Base-by-base conservation (phyloP, 2,113 vertebrate species). In the Cyphomyrus discorhynchus region DNA sequence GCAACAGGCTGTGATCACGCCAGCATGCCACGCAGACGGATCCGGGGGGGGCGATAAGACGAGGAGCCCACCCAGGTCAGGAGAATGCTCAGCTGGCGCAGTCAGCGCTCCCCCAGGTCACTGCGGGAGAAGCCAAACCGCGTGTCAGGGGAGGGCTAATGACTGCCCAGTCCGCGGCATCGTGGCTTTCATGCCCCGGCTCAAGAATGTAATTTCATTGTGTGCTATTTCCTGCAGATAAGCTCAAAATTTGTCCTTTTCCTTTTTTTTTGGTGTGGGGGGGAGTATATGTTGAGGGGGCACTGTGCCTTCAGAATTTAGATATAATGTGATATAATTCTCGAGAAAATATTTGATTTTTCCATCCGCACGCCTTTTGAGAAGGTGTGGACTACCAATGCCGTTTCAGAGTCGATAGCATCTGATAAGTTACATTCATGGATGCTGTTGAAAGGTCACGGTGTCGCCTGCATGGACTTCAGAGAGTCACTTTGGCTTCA, bases 151-250 rank as follows among this genome's bases (percentile, higher is more conserved):
- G 95, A 95, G n/a, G n/a, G 39, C 88, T 95, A 95, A 96, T 95
- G 93, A 94, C 90, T 92, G 92, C 90, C 92, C 77, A 83, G 88
- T 92, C 94, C 91, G 91, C 91, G 86, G 92, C 94, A 92, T 95
- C 93, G 89, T 56, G 17, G 49, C 95, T 96, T 96, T 96, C 93
- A 96, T 94, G 95, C 93, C 92, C 90, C 88, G 89, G 89, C 94
- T 94, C 95, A 82, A 92, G 95, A 95, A 95, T 93, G 91, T 93
- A 95, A 94, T 95, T 96, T 95, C 92, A 90, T 90, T 93, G 93
- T 94, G 95, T 92, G 94, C 94, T 95, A 95, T 95, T 96, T 96
- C 96, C 96, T 95, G 94, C 90, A 93, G 95, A 96, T 96, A 96
- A 96, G 94, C 93, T 92, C 91, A 24, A 87, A 52, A 92, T 94